A percentile compares a stretch with the other conserved stretches of the same genome.
Evolutionary conservation across 2,113 vertebrate species (phyloP).

Genomic region (Beaufortia kweichowensis): DNA sequence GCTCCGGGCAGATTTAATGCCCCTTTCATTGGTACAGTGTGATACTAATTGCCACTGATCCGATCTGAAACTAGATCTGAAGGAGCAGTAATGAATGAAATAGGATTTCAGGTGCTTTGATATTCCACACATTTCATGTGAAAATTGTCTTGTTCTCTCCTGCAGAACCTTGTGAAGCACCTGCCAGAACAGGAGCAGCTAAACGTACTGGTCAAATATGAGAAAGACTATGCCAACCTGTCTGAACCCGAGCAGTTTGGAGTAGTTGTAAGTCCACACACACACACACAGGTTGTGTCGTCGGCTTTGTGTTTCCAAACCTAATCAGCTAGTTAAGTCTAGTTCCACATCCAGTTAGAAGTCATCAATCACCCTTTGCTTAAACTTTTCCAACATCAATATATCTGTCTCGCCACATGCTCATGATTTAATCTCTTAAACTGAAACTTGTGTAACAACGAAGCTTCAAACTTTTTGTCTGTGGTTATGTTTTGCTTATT

Average conservation of each 20-base stretch:
- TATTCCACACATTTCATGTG: not conserved
- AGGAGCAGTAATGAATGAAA: too few relatives aligned
- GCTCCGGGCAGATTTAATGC: not conserved
- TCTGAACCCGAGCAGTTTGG: constrained; percentile 96
- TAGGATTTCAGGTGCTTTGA: not conserved
- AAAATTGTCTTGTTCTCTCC: constrained; percentile 27
- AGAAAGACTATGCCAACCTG: constrained; percentile 83
- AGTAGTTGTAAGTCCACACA: constrained; percentile 84
- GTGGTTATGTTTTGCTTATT: not conserved
- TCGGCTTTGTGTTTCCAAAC: not conserved
- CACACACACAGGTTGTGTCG: not conserved
- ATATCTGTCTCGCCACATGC: not conserved
- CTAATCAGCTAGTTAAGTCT: not conserved
- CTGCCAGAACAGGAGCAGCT: constrained; percentile 92
- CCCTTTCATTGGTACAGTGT: not conserved
- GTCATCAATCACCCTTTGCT: constrained; percentile 5
- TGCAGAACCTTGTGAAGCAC: constrained; percentile 83
- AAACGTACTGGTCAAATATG: constrained; percentile 81
- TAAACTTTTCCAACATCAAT: not conserved
- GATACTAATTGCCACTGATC: not conserved
- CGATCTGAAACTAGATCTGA: not conserved
- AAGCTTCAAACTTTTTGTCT: not conserved
- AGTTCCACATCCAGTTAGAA: not conserved
- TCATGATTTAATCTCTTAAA: constrained; percentile 8
- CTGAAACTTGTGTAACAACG: not conserved